Evolutionary conservation across 1,140 invertebrate genomes (phyloP).

Genomic region (Drosophila ogumai): DNA sequence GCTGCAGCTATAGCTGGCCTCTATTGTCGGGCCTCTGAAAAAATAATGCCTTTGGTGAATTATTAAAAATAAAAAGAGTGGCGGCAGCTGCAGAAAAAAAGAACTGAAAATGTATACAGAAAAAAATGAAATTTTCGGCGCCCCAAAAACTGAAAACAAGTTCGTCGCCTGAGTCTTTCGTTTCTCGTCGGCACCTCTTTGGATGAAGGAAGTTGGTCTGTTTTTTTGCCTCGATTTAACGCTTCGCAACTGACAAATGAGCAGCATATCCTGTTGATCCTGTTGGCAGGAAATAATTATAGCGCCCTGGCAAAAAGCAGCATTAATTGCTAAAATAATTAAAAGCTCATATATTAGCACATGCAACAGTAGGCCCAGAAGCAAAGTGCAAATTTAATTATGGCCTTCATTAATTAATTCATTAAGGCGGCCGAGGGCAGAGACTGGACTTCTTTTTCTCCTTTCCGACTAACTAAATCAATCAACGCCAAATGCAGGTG

Average conservation of each 20-base stretch:
- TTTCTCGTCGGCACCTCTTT: conserved; percentile 27
- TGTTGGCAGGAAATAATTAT: conserved; percentile 72
- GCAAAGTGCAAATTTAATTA: conserved; percentile 81
- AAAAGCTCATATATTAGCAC: conserved; percentile 79
- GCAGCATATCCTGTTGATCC: conserved; percentile 81
- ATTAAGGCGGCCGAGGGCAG: conserved; percentile 49
- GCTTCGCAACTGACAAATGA: conserved; percentile 78
- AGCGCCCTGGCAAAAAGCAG: conserved; percentile 33
- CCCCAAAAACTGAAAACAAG: conserved; percentile 69
- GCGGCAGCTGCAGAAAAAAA: conserved; percentile 75
- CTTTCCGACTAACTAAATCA: conserved; percentile 68
- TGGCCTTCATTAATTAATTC: conserved; percentile 77
- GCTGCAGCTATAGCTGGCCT: conserved; percentile 39
- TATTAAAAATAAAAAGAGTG: conserved; percentile 41
- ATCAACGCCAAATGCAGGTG: conserved; percentile 76
- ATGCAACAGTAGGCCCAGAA: conserved; percentile 22
- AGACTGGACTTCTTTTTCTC: conserved; percentile 20
- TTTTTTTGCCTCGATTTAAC: conserved; percentile 54
- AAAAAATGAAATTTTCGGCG: conserved; percentile 47
- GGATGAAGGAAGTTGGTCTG: conserved; percentile 33
- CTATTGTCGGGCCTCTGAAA: conserved; percentile 57
- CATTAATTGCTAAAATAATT: conserved; percentile 81
- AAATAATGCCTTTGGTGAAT: conserved; percentile 70
- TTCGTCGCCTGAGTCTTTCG: conserved; percentile 76
- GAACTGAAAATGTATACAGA: conserved; percentile 10